These are phyloP conservation scores for Agrilus biguttatus DNA, from an alignment of 2,888 invertebrate species.

Conservation along the genomic window DNA sequence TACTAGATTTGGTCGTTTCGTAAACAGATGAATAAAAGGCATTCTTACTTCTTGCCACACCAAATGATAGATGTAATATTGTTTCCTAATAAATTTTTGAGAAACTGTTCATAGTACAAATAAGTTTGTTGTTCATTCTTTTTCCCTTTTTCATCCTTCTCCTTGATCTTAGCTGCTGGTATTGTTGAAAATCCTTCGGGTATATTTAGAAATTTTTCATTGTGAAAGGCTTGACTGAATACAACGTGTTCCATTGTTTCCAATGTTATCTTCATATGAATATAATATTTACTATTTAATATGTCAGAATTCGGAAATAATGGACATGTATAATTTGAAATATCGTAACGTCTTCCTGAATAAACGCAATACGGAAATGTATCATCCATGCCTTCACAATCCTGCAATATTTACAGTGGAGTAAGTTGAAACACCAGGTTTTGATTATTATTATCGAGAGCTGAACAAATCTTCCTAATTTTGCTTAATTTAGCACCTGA, in stretches of 20 bases:
- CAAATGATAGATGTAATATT: slow-evolving; percentile 1
- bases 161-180: slow-evolving; percentile 4
- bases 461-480: too few species aligned
- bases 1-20: too few species aligned
- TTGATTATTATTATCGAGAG: too few species aligned
- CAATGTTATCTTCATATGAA: slow-evolving; percentile 17
- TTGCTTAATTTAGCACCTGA: too few species aligned
- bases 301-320: slow-evolving; percentile 14
- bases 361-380: too few species aligned
- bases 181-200: slow-evolving; percentile 17
- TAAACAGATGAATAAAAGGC: too few species aligned
- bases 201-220: slow-evolving; percentile 14
- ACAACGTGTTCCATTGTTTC: slow-evolving; percentile 29
- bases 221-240: slow-evolving; percentile 21
- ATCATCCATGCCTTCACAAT: too few species aligned
- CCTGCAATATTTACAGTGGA: too few species aligned
- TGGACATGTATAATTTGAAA: slow-evolving; percentile 12
- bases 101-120: slow-evolving; percentile 20
- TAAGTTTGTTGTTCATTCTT: slow-evolving; percentile 5
- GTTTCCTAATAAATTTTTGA: slow-evolving; percentile 19
- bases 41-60: too few species aligned
- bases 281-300: slow-evolving; percentile 11
- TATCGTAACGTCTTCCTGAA: too few species aligned
- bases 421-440: too few species aligned
- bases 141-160: background rate